Base-by-base conservation (phyloP, 2,888 invertebrate species). In the Coronaproctus castanopsis region DNA sequence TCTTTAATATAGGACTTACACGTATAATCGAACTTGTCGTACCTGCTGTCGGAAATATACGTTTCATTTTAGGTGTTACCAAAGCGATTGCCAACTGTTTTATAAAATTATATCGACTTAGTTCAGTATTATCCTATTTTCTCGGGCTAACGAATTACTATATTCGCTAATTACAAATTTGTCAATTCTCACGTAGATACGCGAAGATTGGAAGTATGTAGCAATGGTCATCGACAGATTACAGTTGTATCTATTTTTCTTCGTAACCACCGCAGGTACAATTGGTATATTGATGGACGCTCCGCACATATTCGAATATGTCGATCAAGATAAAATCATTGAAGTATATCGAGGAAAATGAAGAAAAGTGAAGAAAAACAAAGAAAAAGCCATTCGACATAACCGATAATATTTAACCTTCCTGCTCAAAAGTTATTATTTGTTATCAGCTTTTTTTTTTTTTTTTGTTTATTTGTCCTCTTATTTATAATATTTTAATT, bases 151-250 rank as follows among this genome's bases (percentile, higher is more conserved):
- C n/a, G n/a, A n/a, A n/a, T n/a, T n/a, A n/a, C n/a, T n/a, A n/a
- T n/a, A n/a, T n/a, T n/a, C n/a, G n/a, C n/a, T n/a, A n/a, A n/a
- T n/a, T n/a, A n/a, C n/a, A n/a, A n/a, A n/a, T n/a, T n/a, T n/a
- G n/a, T n/a, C n/a, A n/a, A n/a, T n/a, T n/a, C n/a, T n/a, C n/a
- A n/a, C n/a, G n/a, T n/a, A 96, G 95, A 93, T 95, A 57, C 83
- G 95, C 63, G 95, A 96, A 75, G 95, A 96, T 76, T 96, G 96
- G 96, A 93, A 95, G 71, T 96, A 95, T 73, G 93, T 96, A 59
- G 95, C 95, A 61, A 90, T 95, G 89, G 95, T 96, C 63, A 92
- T 96, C 70, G 96, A 96, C 77, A 82, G 96, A 68, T 78, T 96
- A 67, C 92, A 95, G 72, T 78, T 96, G 65, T 95, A 91, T 74